These are phyloP conservation scores for Luffia ferchaultella DNA, from an alignment of 2,888 invertebrate species.

Conservation along the genomic window DNA sequence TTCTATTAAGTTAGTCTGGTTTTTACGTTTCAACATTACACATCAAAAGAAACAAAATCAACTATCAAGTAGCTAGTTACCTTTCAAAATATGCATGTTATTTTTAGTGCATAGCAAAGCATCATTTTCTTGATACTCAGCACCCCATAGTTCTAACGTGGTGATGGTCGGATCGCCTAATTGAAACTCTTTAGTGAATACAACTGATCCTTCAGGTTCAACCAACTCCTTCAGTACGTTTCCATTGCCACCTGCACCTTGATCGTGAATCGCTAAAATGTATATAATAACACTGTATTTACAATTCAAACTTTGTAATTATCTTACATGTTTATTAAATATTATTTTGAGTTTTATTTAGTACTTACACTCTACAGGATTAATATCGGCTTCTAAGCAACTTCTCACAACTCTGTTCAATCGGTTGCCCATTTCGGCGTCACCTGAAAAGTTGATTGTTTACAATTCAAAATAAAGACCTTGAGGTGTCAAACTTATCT, in stretches of 20 bases:
- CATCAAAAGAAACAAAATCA: too few relatives aligned
- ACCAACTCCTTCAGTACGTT: constrained; percentile 97
- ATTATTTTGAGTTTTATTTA: constrained; percentile 1
- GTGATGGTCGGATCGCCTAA: constrained; percentile 95
- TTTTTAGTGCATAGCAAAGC: constrained; percentile 82
- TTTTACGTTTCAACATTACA: too few relatives aligned
- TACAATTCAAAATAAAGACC: too few relatives aligned
- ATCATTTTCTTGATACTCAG: constrained; percentile 97
- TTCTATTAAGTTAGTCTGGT: too few relatives aligned
- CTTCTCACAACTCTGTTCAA: constrained; percentile 92
- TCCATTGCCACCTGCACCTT: constrained; percentile 98
- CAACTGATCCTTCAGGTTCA: constrained; percentile 93
- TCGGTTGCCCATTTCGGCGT: constrained; percentile 99
- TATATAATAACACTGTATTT: background rate
- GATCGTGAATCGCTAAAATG: constrained; percentile 89
- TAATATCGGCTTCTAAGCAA: constrained; percentile 83
- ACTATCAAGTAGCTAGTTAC: constrained; percentile 19
- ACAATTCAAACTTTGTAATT: background rate
- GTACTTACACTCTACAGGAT: constrained; percentile 78
- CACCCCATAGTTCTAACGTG: constrained; percentile 95
- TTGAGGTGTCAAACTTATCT: too few relatives aligned
- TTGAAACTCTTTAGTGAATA: constrained; percentile 85
- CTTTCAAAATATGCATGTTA: constrained; percentile 70
- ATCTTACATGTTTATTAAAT: background rate
- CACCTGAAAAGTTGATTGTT: constrained; percentile 66